A percentile compares a stretch with the other conserved stretches of the same genome.
phyloP scores from a whole-genome alignment of 2,888 invertebrate species.

The Thera britannica region DNA sequence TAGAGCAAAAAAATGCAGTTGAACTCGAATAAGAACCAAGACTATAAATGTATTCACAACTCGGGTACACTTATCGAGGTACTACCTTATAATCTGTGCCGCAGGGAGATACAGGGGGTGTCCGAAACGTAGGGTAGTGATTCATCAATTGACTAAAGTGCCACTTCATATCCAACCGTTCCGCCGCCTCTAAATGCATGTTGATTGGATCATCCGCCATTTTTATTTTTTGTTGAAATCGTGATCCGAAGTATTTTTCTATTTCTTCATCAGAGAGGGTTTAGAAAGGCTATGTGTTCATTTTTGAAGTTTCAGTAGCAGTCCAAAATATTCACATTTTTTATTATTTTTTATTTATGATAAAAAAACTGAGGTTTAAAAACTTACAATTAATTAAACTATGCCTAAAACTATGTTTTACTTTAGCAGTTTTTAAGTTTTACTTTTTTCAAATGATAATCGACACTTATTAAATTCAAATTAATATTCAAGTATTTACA shows the following conservation, averaged over 20 bases:
- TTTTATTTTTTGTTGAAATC: slow-evolving; percentile 25
- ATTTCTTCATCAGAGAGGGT: neutral
- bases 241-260: neutral
- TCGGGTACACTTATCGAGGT: slow-evolving; percentile 14
- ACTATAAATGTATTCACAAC: slow-evolving; percentile 5
- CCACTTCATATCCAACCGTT: slow-evolving; percentile 45
- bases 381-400: too few relatives aligned
- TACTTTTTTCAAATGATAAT: too few relatives aligned
- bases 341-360: too few relatives aligned
- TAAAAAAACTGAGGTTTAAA: too few relatives aligned
- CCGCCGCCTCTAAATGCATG: slow-evolving; percentile 41
- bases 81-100: slow-evolving; percentile 24
- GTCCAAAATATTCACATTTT: too few relatives aligned
- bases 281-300: neutral
- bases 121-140: slow-evolving; percentile 36
- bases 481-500: too few relatives aligned
- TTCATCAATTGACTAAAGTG: slow-evolving; percentile 46
- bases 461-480: too few relatives aligned
- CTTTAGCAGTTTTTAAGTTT: too few relatives aligned
- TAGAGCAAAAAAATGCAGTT: neutral
- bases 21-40: neutral
- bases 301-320: too few relatives aligned
- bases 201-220: slow-evolving; percentile 42
- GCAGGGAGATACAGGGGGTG: slow-evolving; percentile 21
- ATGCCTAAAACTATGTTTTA: too few relatives aligned